phyloP scores from a whole-genome alignment of 2,113 vertebrate species.

The Petromus typicus region DNA sequence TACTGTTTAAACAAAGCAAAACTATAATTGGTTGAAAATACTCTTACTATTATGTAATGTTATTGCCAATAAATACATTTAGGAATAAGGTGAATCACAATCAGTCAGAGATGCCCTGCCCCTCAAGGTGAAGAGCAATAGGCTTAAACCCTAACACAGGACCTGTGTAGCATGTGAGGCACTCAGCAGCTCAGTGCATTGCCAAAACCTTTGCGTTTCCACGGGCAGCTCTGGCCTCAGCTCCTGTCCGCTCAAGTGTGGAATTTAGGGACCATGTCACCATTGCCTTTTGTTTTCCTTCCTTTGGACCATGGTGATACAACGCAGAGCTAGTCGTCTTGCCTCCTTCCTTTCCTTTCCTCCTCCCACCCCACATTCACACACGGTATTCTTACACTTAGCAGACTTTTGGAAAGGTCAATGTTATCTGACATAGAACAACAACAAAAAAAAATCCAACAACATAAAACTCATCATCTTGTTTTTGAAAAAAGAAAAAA shows the following conservation, averaged over 20 bases:
- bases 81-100: slow-evolving; percentile 23
- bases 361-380: neutral
- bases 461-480: neutral
- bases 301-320: neutral
- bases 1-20: slow-evolving; percentile 13
- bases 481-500: slow-evolving; percentile 22
- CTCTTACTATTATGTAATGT: neutral
- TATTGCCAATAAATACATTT: neutral
- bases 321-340: neutral
- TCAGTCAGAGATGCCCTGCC: neutral
- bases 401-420: neutral
- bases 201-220: neutral
- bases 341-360: too few relatives aligned
- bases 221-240: neutral
- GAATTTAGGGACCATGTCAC: neutral
- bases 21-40: slow-evolving; percentile 51
- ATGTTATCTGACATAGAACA: neutral
- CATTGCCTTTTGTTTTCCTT: neutral
- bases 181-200: neutral
- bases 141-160: neutral
- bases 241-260: neutral
- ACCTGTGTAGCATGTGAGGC: neutral
- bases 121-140: neutral
- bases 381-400: neutral
- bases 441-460: neutral